Evolutionary conservation across 2,113 vertebrate species (phyloP).

Genomic region (Syngnathus scovelli): DNA sequence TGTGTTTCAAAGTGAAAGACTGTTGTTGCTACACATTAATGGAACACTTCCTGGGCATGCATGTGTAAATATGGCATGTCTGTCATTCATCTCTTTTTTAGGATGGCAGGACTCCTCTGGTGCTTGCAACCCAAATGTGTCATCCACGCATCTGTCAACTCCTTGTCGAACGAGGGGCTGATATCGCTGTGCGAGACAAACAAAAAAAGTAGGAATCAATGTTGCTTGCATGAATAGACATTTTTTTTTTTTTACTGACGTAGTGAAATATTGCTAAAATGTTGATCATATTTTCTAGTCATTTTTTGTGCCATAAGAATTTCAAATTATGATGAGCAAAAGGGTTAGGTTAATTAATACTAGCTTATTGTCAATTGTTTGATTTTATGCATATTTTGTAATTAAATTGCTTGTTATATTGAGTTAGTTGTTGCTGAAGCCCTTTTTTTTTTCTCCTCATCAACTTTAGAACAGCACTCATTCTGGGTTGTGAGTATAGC

Average conservation of each 20-base stretch:
- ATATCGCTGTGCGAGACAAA: constrained; percentile 85
- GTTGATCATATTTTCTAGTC: no score
- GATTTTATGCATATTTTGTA: background rate
- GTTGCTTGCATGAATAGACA: background rate
- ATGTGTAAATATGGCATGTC: background rate
- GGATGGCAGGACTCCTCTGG: constrained; percentile 89
- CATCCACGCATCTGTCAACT: constrained; percentile 85
- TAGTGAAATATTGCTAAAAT: background rate
- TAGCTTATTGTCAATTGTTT: background rate
- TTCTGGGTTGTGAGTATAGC: constrained; percentile 88
- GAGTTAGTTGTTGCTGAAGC: background rate
- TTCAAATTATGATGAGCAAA: no score
- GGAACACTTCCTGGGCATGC: background rate
- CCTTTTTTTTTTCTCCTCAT: background rate
- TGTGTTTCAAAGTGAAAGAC: background rate
- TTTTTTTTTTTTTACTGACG: background rate
- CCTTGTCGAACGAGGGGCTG: constrained; percentile 84
- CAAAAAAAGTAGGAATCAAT: constrained; percentile 80
- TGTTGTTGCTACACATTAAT: background rate
- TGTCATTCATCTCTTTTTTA: constrained; percentile 42
- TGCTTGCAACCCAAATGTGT: constrained; percentile 96
- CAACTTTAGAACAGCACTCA: constrained; percentile 81
- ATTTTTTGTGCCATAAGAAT: no score
- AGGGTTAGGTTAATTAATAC: no score
- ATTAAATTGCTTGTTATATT: background rate